Percentiles rank a stretch among this genome's conserved stretches.
phyloP scores from a whole-genome alignment of 2,113 vertebrate species.

The Mugil cephalus region DNA sequence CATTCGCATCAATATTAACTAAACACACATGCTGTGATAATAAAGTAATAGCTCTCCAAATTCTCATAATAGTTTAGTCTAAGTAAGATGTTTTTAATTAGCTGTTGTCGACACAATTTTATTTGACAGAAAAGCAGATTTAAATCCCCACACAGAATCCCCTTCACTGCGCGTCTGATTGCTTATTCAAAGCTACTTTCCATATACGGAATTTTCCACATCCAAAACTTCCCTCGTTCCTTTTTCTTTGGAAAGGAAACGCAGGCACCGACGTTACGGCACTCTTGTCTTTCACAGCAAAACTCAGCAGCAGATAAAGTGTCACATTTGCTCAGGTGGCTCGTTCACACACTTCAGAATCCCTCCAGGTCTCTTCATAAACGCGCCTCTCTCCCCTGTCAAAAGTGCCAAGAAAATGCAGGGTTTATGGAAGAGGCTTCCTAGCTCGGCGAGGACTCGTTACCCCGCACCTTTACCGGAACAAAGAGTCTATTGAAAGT shows the following conservation, averaged over 20 bases:
- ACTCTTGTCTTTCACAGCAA: conserved; percentile 5
- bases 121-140: neutral
- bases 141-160: neutral
- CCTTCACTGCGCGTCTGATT: too few relatives aligned
- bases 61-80: too few relatives aligned
- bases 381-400: neutral
- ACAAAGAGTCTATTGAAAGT: conserved; percentile 25
- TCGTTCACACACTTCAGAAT: conserved; percentile 35
- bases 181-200: neutral
- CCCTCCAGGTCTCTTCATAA: neutral
- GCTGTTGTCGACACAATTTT: too few relatives aligned
- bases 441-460: conserved; percentile 11
- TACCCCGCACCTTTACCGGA: conserved; percentile 31
- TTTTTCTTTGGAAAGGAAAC: neutral
- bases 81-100: too few relatives aligned
- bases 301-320: conserved; percentile 19
- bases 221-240: neutral
- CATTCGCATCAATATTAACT: neutral
- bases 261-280: neutral
- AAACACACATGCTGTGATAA: too few relatives aligned
- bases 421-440: conserved; percentile 4
- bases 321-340: conserved; percentile 20
- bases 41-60: conserved; percentile 1
- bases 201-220: too few relatives aligned
- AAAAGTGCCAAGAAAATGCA: conserved; percentile 26